Conservation (phyloP, 2,888 invertebrate species). For the Mythimna lalbum region DNA sequence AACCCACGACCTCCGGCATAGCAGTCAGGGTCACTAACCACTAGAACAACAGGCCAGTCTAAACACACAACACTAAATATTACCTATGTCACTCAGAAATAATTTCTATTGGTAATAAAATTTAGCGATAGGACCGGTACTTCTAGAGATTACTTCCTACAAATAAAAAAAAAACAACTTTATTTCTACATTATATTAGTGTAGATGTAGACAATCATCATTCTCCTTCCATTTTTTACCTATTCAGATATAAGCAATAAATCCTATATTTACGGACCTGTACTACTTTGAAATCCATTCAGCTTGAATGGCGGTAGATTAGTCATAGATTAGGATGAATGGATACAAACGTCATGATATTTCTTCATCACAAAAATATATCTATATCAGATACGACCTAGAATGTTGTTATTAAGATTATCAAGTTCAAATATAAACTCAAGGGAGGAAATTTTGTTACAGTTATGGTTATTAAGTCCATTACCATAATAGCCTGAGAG, state of each 20-base stretch:
- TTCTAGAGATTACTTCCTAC: no score
- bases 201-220: no score
- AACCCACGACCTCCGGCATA: no score
- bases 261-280: not conserved
- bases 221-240: not conserved
- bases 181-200: no score
- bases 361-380: conserved; percentile 7
- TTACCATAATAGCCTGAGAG: conserved; percentile 12
- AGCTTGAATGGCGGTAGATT: not conserved
- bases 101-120: no score
- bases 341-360: not conserved
- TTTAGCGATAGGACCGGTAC: no score
- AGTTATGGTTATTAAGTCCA: conserved; percentile 18
- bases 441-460: conserved; percentile 1
- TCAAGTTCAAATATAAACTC: conserved; percentile 7
- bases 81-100: no score
- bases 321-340: not conserved
- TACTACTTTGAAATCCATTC: conserved; percentile 3
- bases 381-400: conserved; percentile 15
- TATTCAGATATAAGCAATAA: not conserved
- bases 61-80: no score
- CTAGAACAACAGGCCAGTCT: no score
- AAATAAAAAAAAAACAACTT: no score
- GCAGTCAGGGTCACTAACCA: no score
- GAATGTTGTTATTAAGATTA: not conserved